Percentiles rank a stretch among this genome's conserved stretches.
These are phyloP conservation scores for Coregonus suidteri DNA, from an alignment of 2,797 vertebrate genomes.

Conservation along the genomic window DNA sequence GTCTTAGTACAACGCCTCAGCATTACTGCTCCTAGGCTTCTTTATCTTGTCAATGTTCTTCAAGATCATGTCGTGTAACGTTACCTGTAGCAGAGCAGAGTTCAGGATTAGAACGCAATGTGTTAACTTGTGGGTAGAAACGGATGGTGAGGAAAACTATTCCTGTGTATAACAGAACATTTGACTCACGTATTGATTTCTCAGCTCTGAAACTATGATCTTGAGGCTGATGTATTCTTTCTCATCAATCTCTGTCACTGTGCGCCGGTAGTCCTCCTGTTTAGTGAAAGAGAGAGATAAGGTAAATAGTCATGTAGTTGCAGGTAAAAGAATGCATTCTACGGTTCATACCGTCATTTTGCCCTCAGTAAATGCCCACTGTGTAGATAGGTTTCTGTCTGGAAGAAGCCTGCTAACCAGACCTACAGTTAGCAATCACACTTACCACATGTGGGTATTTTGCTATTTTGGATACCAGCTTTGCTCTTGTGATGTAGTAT, in stretches of 20 bases:
- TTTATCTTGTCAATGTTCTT: slow-evolving; percentile 99
- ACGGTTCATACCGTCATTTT: no score
- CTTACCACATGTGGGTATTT: slow-evolving; percentile 99
- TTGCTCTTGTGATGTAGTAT: slow-evolving; percentile 99
- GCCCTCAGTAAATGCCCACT: background rate
- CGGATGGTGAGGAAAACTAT: background rate
- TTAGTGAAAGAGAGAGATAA: background rate
- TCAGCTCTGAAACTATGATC: slow-evolving; percentile 97
- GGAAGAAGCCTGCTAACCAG: background rate
- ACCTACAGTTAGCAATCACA: slow-evolving; percentile 37
- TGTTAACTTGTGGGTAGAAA: background rate
- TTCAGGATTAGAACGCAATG: background rate
- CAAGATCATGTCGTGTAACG: slow-evolving; percentile 99
- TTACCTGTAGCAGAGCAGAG: slow-evolving; percentile 79
- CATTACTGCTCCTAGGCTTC: slow-evolving; percentile 96
- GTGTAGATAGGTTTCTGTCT: background rate
- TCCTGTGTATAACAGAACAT: background rate
- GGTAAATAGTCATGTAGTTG: background rate
- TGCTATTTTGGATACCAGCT: slow-evolving; percentile 99
- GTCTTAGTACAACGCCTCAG: slow-evolving; percentile 75
- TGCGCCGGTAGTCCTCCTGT: slow-evolving; percentile 98
- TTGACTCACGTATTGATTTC: slow-evolving; percentile 95
- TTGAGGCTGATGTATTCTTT: slow-evolving; percentile 99
- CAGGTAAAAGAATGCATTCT: background rate
- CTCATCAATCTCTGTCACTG: slow-evolving; percentile 97